Evolutionary conservation across 2,113 vertebrate genomes (phyloP).

Genomic region (Lethenteron reissneri): DNA sequence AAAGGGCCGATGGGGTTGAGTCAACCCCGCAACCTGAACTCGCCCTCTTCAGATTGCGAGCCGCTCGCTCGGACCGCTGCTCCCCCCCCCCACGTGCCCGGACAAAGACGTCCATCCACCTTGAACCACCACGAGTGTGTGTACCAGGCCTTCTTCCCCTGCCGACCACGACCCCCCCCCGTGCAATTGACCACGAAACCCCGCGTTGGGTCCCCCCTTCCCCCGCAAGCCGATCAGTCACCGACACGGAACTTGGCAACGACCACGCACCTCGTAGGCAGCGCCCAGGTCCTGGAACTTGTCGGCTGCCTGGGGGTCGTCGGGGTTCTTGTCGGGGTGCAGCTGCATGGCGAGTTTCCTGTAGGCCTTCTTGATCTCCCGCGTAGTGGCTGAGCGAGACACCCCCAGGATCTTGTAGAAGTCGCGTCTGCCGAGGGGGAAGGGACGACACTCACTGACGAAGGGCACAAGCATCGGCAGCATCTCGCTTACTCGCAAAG

Average conservation of each 20-base stretch:
- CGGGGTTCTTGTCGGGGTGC: constrained; percentile 79
- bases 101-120: no score
- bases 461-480: constrained; percentile 28
- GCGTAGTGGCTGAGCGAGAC: constrained; percentile 50
- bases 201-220: no score
- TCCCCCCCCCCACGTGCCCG: no score
- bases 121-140: no score
- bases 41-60: no score
- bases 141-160: no score
- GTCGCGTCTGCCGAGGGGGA: constrained; percentile 37
- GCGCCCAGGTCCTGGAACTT: constrained; percentile 89
- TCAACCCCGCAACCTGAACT: no score
- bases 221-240: no score
- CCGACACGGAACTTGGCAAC: not conserved
- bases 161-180: no score
- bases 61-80: no score
- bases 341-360: constrained; percentile 81
- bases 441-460: constrained; percentile 20
- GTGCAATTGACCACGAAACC: no score
- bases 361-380: constrained; percentile 96
- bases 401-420: constrained; percentile 91
- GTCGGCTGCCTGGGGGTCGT: constrained; percentile 71
- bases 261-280: constrained; percentile 59
- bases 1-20: no score
- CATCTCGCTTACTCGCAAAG: constrained; percentile 8